Base-by-base conservation (phyloP, 37 sponge, comb jelly and placozoan genomes). In the Chondrilla cf. caribensis region DNA sequence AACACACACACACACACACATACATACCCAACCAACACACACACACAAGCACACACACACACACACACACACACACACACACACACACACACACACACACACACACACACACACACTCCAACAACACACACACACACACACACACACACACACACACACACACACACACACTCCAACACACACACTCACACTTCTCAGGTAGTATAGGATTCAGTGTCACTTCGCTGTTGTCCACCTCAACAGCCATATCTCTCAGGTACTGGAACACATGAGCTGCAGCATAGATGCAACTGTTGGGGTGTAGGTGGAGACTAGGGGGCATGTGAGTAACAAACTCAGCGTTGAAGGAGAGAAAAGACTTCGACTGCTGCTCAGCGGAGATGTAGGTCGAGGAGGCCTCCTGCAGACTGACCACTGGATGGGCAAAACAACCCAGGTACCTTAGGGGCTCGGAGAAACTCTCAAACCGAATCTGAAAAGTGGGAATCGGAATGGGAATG, bases 181-280 rank as follows among this genome's bases (percentile, higher is more conserved):
- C 68, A 67, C 68, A 28, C 68, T 40, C 44, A 40, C 64, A n/a
- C 6, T 62, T 62, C 29, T 39, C 44, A 18, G 76, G 76, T 14
- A 73, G 38, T 5, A 73, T 73, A 2, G 76, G 76, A 1, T 18
- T n/a, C 21, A 73, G 44, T n/a, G 24, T n/a, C 18, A 28, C 15
- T 22, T 6, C 41, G n/a, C n/a, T 39, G 17, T 43, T 2, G 8
- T 39, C 44, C 14, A n/a, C 19, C 76, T 73, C 94, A 58, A 93
- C 76, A 28, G 94, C 88, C 94, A 93, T 90, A 83, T 93, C 91
- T 19, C 94, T 78, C 77, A 93, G 77, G 80, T 81, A 93, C 38
- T 90, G 88, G 35, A 93, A 90, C 18, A 93, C 62, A 44, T 93
- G 90, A 2, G 94, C 73, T 0, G 91, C 91, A 33, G 82, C 82